phyloP scores from a whole-genome alignment of 92 coral and sea anemone genomes.

The Phenganax subtilis region DNA sequence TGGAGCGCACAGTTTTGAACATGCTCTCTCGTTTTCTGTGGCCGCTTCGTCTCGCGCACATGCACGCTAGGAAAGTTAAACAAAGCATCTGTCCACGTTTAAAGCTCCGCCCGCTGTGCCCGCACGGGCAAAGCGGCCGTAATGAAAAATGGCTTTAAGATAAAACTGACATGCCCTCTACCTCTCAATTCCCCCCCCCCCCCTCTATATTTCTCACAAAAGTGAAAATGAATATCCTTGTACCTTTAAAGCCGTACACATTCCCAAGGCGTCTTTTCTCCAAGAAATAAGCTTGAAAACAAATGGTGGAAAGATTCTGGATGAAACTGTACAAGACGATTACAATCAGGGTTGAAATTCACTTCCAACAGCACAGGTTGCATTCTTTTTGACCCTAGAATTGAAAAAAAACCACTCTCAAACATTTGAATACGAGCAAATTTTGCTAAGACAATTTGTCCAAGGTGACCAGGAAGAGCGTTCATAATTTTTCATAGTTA shows the following conservation, averaged over 20 bases:
- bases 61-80: too few relatives aligned
- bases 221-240: too few relatives aligned
- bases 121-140: too few relatives aligned
- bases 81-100: too few relatives aligned
- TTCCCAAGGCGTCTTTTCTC: constrained; percentile 50
- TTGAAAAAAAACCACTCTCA: neutral
- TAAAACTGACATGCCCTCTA: neutral
- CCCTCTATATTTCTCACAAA: neutral
- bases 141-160: too few relatives aligned
- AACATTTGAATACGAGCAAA: too few relatives aligned
- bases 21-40: too few relatives aligned
- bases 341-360: constrained; percentile 82
- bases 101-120: too few relatives aligned
- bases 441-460: too few relatives aligned
- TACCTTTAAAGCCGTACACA: constrained; percentile 16
- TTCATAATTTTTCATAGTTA: neutral
- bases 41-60: too few relatives aligned
- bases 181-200: neutral
- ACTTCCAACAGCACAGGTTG: constrained; percentile 83
- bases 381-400: constrained; percentile 70
- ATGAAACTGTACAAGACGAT: constrained; percentile 67
- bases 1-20: too few relatives aligned
- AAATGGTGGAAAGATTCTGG: constrained; percentile 78
- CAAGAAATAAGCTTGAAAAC: constrained; percentile 75
- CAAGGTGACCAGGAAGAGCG: too few relatives aligned